Base-by-base conservation (phyloP, 1,140 invertebrate species). In the Diorhabda elongata region DNA sequence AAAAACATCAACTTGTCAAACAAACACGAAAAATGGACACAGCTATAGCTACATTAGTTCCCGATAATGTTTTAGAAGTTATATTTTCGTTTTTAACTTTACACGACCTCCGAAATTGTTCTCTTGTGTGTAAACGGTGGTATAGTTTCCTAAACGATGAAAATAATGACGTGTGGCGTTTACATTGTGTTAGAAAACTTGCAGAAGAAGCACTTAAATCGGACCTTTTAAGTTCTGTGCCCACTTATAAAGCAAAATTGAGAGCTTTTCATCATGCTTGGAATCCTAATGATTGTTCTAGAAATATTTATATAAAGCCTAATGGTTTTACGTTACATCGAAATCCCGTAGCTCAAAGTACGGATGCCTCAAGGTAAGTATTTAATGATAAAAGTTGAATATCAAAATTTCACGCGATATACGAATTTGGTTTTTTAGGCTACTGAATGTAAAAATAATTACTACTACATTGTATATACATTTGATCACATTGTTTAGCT, bases 331-430 rank as follows among this genome's bases (percentile, higher is more conserved):
- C 97, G 5, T 84, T 99, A 73, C 97, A 99, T 85, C 87, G 89
- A 79, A 98, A 99, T 84, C 97, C 98, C 45, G 94, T 99, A 43
- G 97, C 98, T 44, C 98, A 99, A 84, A 98, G 95, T 84, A 99
- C 98, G 66, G 98, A 99, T 85, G 96, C 94, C 44, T 93, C 96
- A 65, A 87, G 96, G 79, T 52, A 52, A 52, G 47, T 52, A n/a
- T 26, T 26, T 26, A 26, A 26, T 26, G 26, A 26, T 26, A 26
- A 26, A 26, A 26, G 1, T 26, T 26, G 26, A 26, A 26, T 26
- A 26, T 26, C 1, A 26, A 26, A 26, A 26, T 26, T 26, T 26
- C 26, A 26, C 26, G 26, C 26, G 26, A 26, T 26, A 26, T 26
- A 26, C 26, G 26, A 26, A 26, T 26, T 26, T 26, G 26, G 26